Base-by-base conservation (phyloP, 2,113 vertebrate species). In the Vidua chalybeata region DNA sequence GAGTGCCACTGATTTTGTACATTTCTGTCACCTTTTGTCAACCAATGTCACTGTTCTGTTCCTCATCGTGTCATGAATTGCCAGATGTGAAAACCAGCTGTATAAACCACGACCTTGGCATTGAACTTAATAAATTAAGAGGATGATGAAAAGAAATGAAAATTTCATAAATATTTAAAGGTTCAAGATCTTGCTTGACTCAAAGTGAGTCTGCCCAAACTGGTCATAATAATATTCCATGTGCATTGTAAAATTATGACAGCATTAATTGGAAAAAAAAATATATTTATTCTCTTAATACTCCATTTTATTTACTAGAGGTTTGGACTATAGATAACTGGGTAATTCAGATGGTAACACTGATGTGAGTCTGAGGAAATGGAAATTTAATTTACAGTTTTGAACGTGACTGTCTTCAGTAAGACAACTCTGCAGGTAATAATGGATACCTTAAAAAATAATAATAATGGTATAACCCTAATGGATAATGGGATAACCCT, bases 81-180 rank as follows among this genome's bases (percentile, higher is more conserved):
- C 93, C 94, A 93, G 90, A 81, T 90, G 83, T 91, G 86, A 86
- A 83, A 84, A 77, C 56, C 35, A 95, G 91, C 75, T 80, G 84
- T 94, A 3, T 31, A 31, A 88, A 63, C 55, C 45, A 93, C 5
- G 41, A 90, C 73, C 80, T 85, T 58, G 75, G 91, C 62, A 1
- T n/a, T 90, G 82, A 87, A 74, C 67, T 78, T 33, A 96, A 96
- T 96, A 95, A 95, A 96, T 68, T 9, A 33, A 72, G 54, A 87
- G 48, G 80, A 72, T 56, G 84, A 85, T 41, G 48, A 63, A 92
- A 90, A 79, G 22, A 81, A 85, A 41, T 27, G 0, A 52, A 66
- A 59, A 64, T 6, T 23, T 74, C 46, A 8, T 71, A 21, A 15
- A 28, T 89, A 62, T 43, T 49, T 66, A 41, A 68, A 24, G 43